Base-by-base conservation (phyloP, 2,888 invertebrate genomes). In the Diabrotica balteata region DNA sequence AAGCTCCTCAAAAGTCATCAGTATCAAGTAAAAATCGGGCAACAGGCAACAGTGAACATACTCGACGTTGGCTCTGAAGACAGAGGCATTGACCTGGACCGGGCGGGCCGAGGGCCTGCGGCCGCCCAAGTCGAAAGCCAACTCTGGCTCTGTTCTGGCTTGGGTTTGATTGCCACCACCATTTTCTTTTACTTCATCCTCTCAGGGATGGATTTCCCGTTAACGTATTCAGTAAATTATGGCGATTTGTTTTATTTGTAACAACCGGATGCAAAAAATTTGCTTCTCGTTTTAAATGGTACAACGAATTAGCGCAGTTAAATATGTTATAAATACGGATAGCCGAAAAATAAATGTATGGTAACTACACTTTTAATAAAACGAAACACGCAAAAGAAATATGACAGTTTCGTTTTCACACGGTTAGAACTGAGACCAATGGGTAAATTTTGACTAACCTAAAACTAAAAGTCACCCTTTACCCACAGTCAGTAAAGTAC, bases 71-170 rank as follows among this genome's bases (percentile, higher is more conserved):
- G 62, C 65, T 50, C 54, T 59, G 62, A 51, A 63, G 60, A 53
- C 46, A 63, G 66, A 71, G 79, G 75, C 79, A 77, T 76, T 79
- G 78, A 77, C 78, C 77, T 62, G 68, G 62, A 47, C 57, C 54
- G 66, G 60, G 55, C 60, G 66, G 66, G 60, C 60, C 72, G 75
- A 57, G 58, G 52, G 51, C 59, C 70, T 61, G 74, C 75, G 77
- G 78, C 78, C 77, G 77, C 76, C 77, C 75, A 77, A 78, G 78
- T 75, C 67, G 77, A 75, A 74, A 72, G 71, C 75, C 72, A 69
- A 68, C 71, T 68, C 68, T 73, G 64, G 66, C 58, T 54, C 45
- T 52, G 62, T 10, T 10, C 9, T 9, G 47, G 47, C 32, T 32
- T 32, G 32, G 32, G 54, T 54, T 9, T 54, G n/a, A n/a, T 43